phyloP scores from a whole-genome alignment of 2,888 invertebrate species.

The Pachydiplax longipennis region DNA sequence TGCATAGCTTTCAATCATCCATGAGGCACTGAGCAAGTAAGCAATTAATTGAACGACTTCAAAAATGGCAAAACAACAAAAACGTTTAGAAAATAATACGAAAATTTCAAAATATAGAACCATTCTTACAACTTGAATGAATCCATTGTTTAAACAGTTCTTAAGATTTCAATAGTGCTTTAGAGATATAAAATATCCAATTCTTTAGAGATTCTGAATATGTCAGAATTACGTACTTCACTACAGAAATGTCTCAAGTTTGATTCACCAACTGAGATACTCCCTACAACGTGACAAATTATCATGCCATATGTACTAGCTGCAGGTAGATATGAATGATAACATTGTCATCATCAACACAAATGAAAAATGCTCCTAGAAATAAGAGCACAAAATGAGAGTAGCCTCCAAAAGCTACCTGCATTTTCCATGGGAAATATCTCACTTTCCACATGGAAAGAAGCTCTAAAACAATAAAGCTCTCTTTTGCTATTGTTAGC shows the following conservation, averaged over 20 bases:
- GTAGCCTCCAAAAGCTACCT: neutral
- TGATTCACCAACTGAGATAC: neutral
- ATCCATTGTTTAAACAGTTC: neutral
- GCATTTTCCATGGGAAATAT: constrained; percentile 40
- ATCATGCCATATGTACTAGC: neutral
- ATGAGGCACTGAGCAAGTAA: neutral
- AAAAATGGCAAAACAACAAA: neutral
- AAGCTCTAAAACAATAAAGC: constrained; percentile 35
- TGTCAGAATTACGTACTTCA: neutral
- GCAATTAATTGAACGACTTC: neutral
- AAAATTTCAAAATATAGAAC: neutral
- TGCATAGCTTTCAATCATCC: neutral
- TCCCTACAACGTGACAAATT: neutral
- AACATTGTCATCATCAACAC: constrained; percentile 2
- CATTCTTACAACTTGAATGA: neutral
- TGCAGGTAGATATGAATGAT: constrained; percentile 12
- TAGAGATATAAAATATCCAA: neutral
- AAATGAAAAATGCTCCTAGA: constrained; percentile 24
- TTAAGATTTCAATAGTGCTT: neutral
- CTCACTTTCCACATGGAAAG: constrained; percentile 34
- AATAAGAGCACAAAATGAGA: neutral
- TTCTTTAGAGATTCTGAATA: neutral
- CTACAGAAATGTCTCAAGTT: neutral
- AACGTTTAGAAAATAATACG: neutral
- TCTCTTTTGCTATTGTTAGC: neutral